Evolutionary conservation across 2,888 invertebrate species (phyloP).

Genomic region (Phengaris alcon): DNA sequence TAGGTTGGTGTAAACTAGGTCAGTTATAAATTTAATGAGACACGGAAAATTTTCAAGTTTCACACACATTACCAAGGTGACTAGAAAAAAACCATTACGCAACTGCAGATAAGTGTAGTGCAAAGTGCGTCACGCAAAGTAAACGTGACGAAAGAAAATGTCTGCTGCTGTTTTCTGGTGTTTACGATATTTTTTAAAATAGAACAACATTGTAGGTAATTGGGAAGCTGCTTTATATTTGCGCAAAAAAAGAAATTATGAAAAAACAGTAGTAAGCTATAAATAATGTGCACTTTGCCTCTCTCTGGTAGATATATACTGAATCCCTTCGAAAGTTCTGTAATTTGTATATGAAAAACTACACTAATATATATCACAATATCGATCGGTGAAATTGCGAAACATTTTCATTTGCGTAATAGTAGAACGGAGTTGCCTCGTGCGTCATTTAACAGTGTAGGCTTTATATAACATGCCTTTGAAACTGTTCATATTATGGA

Average conservation of each 20-base stretch:
- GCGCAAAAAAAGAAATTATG: no score
- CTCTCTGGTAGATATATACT: no score
- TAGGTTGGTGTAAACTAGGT: slow-evolving; percentile 28
- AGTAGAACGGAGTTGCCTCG: not conserved
- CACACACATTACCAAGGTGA: slow-evolving; percentile 14
- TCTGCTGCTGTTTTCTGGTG: no score
- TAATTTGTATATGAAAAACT: not conserved
- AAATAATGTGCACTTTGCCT: no score
- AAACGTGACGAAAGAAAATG: not conserved
- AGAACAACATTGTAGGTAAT: no score
- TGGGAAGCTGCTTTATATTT: no score
- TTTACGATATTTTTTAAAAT: no score
- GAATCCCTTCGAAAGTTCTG: no score
- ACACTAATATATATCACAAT: not conserved
- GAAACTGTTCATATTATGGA: no score
- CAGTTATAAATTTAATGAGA: slow-evolving; percentile 31
- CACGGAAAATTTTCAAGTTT: slow-evolving; percentile 27
- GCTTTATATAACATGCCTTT: not conserved
- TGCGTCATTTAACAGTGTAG: not conserved
- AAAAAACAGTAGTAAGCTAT: no score
- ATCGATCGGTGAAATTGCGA: slow-evolving; percentile 1
- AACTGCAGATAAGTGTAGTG: not conserved
- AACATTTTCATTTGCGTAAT: slow-evolving; percentile 6
- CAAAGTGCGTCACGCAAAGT: not conserved
- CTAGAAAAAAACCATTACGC: slow-evolving; percentile 7